phyloP scores from a whole-genome alignment of 2,888 invertebrate genomes.

The Diaperis boleti region DNA sequence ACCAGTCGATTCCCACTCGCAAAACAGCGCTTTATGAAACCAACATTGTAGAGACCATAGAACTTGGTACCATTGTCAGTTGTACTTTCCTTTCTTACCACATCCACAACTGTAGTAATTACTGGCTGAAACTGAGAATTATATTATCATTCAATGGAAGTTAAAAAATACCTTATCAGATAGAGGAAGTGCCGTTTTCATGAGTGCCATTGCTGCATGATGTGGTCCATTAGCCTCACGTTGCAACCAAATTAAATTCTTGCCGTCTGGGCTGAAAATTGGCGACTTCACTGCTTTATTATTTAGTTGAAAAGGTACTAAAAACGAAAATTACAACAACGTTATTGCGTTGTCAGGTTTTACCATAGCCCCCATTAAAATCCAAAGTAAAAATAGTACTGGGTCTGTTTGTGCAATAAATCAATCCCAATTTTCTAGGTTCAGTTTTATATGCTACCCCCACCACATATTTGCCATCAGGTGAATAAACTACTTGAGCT shows the following conservation, averaged over 20 bases:
- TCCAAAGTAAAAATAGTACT: slow-evolving; percentile 74
- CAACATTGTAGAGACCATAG: slow-evolving; percentile 75
- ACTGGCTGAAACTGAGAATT: not conserved
- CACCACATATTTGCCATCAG: slow-evolving; percentile 70
- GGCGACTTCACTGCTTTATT: slow-evolving; percentile 74
- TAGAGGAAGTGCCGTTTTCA: slow-evolving; percentile 66
- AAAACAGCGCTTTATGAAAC: slow-evolving; percentile 73
- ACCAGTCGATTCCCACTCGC: slow-evolving; percentile 72
- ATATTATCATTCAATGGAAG: not conserved
- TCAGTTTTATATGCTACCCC: slow-evolving; percentile 80
- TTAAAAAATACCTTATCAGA: slow-evolving; percentile 4
- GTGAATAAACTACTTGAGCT: slow-evolving; percentile 71
- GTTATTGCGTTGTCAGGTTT: too few relatives aligned
- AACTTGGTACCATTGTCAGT: slow-evolving; percentile 70
- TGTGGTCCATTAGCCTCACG: slow-evolving; percentile 78
- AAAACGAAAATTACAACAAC: slow-evolving; percentile 47
- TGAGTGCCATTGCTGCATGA: slow-evolving; percentile 74
- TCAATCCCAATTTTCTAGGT: slow-evolving; percentile 81
- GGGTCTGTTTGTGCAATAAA: slow-evolving; percentile 81
- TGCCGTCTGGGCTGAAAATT: slow-evolving; percentile 73
- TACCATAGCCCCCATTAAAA: slow-evolving; percentile 72
- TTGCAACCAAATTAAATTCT: slow-evolving; percentile 79
- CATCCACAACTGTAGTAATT: slow-evolving; percentile 67
- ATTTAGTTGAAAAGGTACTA: slow-evolving; percentile 69
- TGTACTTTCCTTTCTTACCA: slow-evolving; percentile 55